Evolutionary conservation across 2,888 invertebrate species (phyloP), one percentile per base, ranked within the genome.

Genomic region (Lydus trimaculatus): DNA sequence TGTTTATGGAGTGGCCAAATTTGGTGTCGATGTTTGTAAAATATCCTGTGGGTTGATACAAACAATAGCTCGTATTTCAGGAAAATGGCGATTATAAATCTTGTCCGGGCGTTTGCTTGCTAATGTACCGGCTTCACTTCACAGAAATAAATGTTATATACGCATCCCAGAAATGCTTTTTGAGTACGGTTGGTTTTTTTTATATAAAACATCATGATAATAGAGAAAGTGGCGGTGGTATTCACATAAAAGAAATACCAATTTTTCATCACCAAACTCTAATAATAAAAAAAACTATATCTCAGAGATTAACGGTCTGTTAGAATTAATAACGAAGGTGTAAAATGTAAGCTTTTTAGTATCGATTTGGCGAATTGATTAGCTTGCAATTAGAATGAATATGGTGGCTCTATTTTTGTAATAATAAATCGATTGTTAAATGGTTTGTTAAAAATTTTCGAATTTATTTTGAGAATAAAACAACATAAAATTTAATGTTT

Each of bases 1-100:
- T 79, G 81, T 85, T 85, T 85, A 85, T 85, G 82, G 82, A 84
- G 85, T 85, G 84, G 82, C 85, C 85, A 82, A 85, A 85, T 85
- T 85, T 85, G 84, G 85, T 84, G 84, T 85, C 83, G 83, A 80
- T 82, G 82, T 83, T 83, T 83, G 84, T 83, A 83, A 83, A 82
- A 82, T 84, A 83, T 78, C 81, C 81, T 81, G 83, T 84, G 83
- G 83, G 83, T 78, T 79, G 84, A 79, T 79, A 72, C 76, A 77
- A 82, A 84, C 84, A 84, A 84, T 84, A 77, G 83, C 80, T 83
- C 84, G 83, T 84, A 84, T 82, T 80, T 84, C 82, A 84, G 77
- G 75, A 79, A 81, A 82, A 82, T 82, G 81, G 82, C 80, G 76
- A 71, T 73, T 75, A 82, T 84, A 84, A 84, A 84, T 84, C 83